Base-by-base conservation (phyloP, 2,797 vertebrate species). In the Danio albolineatus region DNA sequence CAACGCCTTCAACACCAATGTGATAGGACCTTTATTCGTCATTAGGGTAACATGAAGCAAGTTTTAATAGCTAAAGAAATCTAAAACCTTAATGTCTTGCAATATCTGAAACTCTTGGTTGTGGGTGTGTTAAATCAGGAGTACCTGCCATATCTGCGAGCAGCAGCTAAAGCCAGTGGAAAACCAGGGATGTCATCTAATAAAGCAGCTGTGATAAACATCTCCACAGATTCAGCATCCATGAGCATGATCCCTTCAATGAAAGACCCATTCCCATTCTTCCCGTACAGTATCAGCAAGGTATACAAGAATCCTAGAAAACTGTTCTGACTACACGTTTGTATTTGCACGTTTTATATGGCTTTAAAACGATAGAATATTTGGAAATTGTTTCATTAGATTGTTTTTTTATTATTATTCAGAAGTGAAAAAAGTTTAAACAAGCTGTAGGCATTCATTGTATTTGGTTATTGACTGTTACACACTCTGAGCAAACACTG, bases 281-380 rank as follows among this genome's bases (percentile, higher is more conserved):
- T 91, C 57, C 74, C 90, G 54, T 93, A 93, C 76, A 88, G 88
- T 48, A 74, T 91, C 85, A 94, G 91, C 83, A 94, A 94, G 90
- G 92, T 92, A 85, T 69, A 13, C 2, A 5, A 0, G 10, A 6
- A 2, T 46, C 51, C n/a, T n/a, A n/a, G 28, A 28, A 3, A 28
- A 28, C 28, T 28, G 28, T 28, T 28, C 28, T 28, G 28, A n/a
- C n/a, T n/a, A n/a, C 28, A 28, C 28, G 28, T 28, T 28, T 28
- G 28, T 28, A 28, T 28, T 28, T 39, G 8, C 8, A n/a, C 8
- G 61, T 61, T 39, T 28, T 28, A 28, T 28, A 1, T 28, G 1
- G 28, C 28, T 28, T 28, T 28, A 3, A 1, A n/a, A n/a, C n/a
- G n/a, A n/a, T n/a, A n/a, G n/a, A n/a, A 28, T 28, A 28, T 28